phyloP scores from a whole-genome alignment of 2,797 vertebrate species.

The Peromyscus melanophrys region DNA sequence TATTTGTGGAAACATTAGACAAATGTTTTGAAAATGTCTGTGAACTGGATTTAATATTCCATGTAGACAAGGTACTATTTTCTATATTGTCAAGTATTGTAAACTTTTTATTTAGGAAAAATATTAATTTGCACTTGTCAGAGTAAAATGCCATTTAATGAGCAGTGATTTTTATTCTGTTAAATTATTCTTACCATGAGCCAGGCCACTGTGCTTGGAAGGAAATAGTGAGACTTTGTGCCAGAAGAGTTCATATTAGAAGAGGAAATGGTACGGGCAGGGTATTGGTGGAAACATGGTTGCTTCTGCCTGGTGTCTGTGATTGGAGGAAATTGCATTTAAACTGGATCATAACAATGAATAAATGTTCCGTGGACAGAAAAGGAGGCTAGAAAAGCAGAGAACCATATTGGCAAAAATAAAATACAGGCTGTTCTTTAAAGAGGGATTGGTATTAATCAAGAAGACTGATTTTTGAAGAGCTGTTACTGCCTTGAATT shows the following conservation, averaged over 20 bases:
- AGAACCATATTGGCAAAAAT: background rate
- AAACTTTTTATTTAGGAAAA: conserved; percentile 62
- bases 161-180: conserved; percentile 2
- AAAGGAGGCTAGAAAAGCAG: background rate
- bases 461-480: conserved; percentile 54
- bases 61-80: conserved; percentile 97
- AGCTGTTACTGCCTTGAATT: background rate
- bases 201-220: background rate
- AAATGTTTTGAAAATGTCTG: conserved; percentile 99
- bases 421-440: background rate
- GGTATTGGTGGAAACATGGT: background rate
- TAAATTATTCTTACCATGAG: conserved; percentile 22
- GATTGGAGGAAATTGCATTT: conserved; percentile 11
- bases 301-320: background rate
- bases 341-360: conserved; percentile 39
- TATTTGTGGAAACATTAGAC: conserved; percentile 99
- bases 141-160: conserved; percentile 44
- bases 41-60: conserved; percentile 99
- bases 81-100: conserved; percentile 62
- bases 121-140: conserved; percentile 61
- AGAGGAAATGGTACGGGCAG: background rate
- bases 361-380: background rate
- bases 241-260: background rate
- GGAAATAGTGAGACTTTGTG: background rate
- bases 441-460: background rate